A percentile compares a stretch with the other conserved stretches of the same genome.
phyloP scores from a whole-genome alignment of 2,888 invertebrate species.

The Drosophila peninsularis region DNA sequence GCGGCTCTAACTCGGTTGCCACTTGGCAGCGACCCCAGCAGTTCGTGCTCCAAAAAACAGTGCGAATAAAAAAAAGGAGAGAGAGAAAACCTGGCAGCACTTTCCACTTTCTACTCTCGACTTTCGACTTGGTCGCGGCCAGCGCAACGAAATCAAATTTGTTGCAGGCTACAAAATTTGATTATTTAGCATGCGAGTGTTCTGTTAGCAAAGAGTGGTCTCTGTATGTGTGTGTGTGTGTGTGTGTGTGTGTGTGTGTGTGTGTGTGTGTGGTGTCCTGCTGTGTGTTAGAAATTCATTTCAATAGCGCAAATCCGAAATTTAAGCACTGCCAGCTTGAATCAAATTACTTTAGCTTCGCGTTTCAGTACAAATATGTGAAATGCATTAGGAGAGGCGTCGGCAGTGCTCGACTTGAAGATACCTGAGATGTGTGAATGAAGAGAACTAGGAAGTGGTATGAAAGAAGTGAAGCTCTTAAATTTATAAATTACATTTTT shows the following conservation, averaged over 20 bases:
- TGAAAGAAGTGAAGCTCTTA: too few species aligned
- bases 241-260: not conserved
- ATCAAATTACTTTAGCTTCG: constrained; percentile 2
- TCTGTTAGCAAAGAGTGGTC: not conserved
- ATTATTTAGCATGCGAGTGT: constrained; percentile 38
- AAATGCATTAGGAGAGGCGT: not conserved
- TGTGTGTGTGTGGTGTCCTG: too few species aligned
- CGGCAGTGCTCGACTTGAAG: not conserved
- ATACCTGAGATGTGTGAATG: not conserved
- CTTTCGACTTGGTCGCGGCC: constrained; percentile 21
- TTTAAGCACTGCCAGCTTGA: not conserved
- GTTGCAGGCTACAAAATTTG: constrained; percentile 65
- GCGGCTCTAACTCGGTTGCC: constrained; percentile 53
- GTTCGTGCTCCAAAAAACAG: constrained; percentile 6
- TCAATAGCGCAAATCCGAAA: constrained; percentile 7
- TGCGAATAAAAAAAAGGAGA: constrained; percentile 15
- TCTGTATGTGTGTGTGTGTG: not conserved
- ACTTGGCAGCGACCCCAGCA: constrained; percentile 36
- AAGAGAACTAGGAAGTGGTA: too few species aligned
- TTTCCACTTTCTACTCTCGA: constrained; percentile 19
- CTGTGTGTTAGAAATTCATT: constrained; percentile 2
- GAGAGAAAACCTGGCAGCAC: constrained; percentile 48
- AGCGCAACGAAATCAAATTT: constrained; percentile 55
- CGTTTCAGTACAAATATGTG: constrained; percentile 1
- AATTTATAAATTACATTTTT: too few species aligned